phyloP scores from a whole-genome alignment of 1,140 invertebrate genomes.

The Ceratoteleas bidentatus region DNA sequence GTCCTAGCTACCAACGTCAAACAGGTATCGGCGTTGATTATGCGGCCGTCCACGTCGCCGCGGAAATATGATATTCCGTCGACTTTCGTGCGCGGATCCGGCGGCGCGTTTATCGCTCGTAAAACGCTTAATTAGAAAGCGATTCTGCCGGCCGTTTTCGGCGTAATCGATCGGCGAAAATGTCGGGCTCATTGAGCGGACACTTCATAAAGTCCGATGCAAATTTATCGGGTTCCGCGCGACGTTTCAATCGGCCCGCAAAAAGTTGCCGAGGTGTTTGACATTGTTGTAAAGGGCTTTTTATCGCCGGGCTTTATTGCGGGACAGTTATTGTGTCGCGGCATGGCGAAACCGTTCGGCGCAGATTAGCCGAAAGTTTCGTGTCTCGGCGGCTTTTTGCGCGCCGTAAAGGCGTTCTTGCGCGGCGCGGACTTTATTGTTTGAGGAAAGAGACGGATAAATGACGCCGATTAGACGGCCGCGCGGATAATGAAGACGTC shows the following conservation, averaged over 20 bases:
- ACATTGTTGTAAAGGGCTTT: too few species aligned
- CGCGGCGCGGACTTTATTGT: too few species aligned
- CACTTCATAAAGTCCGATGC: constrained; percentile 48
- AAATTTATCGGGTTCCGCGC: constrained; percentile 14
- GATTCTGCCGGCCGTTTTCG: constrained; percentile 43
- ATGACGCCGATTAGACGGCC: too few species aligned
- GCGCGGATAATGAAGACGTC: too few species aligned
- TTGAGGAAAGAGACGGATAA: too few species aligned
- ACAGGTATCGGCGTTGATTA: constrained; percentile 63
- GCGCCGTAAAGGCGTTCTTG: too few species aligned
- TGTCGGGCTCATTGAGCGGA: constrained; percentile 11
- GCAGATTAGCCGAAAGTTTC: too few species aligned
- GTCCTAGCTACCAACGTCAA: constrained; percentile 59
- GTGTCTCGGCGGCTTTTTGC: too few species aligned
- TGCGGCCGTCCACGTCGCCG: constrained; percentile 43
- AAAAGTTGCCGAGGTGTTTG: too few species aligned
- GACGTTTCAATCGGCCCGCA: constrained; percentile 1
- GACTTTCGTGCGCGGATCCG: constrained; percentile 40
- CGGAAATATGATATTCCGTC: constrained; percentile 63
- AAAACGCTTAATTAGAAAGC: constrained; percentile 62
- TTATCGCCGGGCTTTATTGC: too few species aligned
- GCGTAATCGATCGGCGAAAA: constrained; percentile 44
- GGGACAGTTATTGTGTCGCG: too few species aligned
- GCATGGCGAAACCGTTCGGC: too few species aligned
- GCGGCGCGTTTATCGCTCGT: constrained; percentile 34